Conservation (phyloP, 1,140 invertebrate species). For the Pseudomyrmex pallidus region DNA sequence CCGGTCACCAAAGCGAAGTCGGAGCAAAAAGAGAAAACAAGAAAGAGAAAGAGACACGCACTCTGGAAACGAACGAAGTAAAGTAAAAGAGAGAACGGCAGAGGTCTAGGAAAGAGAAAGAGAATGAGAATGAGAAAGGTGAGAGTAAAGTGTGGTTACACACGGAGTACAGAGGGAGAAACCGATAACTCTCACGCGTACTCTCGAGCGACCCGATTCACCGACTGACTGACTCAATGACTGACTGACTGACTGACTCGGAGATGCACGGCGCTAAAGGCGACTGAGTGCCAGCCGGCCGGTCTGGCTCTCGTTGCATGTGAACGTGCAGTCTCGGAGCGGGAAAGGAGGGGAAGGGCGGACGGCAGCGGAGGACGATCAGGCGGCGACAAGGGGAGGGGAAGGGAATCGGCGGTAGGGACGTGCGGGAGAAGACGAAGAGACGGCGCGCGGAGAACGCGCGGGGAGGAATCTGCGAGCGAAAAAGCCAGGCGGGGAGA, state of each 20-base stretch:
- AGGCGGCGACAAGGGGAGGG: conserved; percentile 6
- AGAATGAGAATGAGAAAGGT: conserved; percentile 2
- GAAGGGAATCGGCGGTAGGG: conserved; percentile 33
- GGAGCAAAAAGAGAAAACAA: conserved; percentile 17
- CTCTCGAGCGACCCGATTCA: conserved; percentile 65
- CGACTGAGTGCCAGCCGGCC: conserved; percentile 76
- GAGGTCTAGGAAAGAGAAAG: not conserved
- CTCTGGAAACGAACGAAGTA: too few species aligned
- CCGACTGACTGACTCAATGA: conserved; percentile 71
- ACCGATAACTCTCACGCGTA: conserved; percentile 59
- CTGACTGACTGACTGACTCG: conserved; percentile 72
- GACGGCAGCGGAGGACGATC: conserved; percentile 6
- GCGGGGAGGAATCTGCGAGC: conserved; percentile 52
- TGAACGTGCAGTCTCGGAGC: conserved; percentile 62
- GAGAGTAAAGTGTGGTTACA: conserved; percentile 30
- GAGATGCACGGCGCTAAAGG: conserved; percentile 74
- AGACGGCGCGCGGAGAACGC: not conserved
- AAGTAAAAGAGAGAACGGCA: not conserved
- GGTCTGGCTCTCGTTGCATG: conserved; percentile 73
- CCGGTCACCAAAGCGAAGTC: conserved; percentile 23
- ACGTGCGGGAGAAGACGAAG: conserved; percentile 57
- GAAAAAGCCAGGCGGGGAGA: not conserved
- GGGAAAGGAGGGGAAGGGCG: not conserved
- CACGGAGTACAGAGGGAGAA: conserved; percentile 1
- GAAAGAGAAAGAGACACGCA: conserved; percentile 7